These are phyloP conservation scores for Tetanocera ferruginea DNA, from an alignment of 2,888 invertebrate genomes.

Conservation along the genomic window DNA sequence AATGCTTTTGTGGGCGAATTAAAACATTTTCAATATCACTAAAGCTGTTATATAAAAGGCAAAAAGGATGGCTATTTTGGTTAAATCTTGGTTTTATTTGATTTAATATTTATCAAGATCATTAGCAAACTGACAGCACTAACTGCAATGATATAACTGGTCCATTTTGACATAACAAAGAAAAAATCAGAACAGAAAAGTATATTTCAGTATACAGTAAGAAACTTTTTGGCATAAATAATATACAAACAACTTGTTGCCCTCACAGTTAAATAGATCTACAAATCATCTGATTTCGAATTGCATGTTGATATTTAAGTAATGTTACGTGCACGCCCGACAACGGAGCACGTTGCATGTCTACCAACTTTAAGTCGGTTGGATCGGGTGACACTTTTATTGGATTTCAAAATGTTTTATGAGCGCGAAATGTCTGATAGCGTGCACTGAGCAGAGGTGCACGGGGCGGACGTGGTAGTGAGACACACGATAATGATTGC, in stretches of 20 bases:
- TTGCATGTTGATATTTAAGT: conserved; percentile 7
- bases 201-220: too few species aligned
- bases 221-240: too few species aligned
- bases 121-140: too few species aligned
- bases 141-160: too few species aligned
- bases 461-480: conserved; percentile 32
- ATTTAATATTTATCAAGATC: too few species aligned
- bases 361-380: conserved; percentile 10
- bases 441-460: not conserved
- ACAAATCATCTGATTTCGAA: conserved; percentile 31
- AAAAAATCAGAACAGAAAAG: too few species aligned
- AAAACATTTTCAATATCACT: too few species aligned
- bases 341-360: not conserved
- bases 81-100: too few species aligned
- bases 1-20: too few species aligned
- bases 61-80: too few species aligned
- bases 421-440: conserved; percentile 51
- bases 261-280: not conserved
- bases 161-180: too few species aligned
- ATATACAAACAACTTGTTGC: conserved; percentile 19
- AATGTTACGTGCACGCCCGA: not conserved
- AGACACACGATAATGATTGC: conserved; percentile 47
- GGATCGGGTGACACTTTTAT: conserved; percentile 66
- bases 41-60: too few species aligned
- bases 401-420: conserved; percentile 69